Evolutionary conservation across 2,797 vertebrate species (phyloP).

Genomic region (Smutsia gigantea): DNA sequence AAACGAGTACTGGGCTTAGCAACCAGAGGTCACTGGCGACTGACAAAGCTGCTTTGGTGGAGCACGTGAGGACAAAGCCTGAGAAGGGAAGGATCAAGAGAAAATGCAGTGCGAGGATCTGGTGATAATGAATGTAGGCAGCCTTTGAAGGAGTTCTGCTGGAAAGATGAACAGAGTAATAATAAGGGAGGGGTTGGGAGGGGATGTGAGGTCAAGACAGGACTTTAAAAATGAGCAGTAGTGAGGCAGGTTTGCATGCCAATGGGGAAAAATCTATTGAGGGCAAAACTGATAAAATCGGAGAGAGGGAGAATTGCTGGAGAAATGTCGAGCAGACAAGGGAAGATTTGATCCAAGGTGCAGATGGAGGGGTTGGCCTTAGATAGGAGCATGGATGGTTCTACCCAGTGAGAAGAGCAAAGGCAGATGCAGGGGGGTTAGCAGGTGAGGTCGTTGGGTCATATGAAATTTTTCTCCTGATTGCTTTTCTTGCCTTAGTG

Average conservation of each 20-base stretch:
- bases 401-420: neutral
- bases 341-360: neutral
- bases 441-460: neutral
- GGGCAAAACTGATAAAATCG: neutral
- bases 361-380: neutral
- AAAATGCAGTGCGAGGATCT: neutral
- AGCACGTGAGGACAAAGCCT: neutral
- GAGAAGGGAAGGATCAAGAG: neutral
- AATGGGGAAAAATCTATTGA: neutral
- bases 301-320: neutral
- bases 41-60: neutral
- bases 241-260: neutral
- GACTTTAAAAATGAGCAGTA: neutral
- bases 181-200: neutral
- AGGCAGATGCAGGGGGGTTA: neutral
- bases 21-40: neutral
- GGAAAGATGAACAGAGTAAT: neutral
- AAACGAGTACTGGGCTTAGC: neutral
- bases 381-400: fast-evolving
- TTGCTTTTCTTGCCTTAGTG: neutral
- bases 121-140: neutral
- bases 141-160: neutral
- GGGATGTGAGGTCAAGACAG: neutral
- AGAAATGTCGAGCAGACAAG: neutral
- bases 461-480: neutral